These are phyloP conservation scores for Elgaria multicarinata DNA, from an alignment of 2,113 vertebrate species.

Conservation along the genomic window DNA sequence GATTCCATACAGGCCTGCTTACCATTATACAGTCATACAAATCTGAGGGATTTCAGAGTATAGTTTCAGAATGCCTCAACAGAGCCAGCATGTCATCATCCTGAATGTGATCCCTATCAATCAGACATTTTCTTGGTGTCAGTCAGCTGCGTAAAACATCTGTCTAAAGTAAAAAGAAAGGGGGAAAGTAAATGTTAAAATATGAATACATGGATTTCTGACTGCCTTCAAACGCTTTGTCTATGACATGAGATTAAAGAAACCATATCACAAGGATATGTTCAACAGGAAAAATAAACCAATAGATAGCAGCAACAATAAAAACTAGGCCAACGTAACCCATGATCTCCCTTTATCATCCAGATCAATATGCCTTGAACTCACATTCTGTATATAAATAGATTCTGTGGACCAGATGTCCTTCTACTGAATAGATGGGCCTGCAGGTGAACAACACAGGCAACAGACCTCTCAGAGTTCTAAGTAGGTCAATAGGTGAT, in stretches of 20 bases:
- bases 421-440: constrained; percentile 37
- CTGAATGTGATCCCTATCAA: constrained; percentile 2
- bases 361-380: constrained; percentile 66
- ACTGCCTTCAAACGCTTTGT: constrained; percentile 49
- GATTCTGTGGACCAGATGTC: constrained; percentile 56
- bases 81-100: background rate
- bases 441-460: constrained; percentile 49
- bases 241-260: constrained; percentile 39
- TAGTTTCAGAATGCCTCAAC: background rate
- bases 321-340: constrained; percentile 71
- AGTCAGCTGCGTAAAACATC: constrained; percentile 10
- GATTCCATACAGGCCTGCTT: accelerated
- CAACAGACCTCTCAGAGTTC: background rate
- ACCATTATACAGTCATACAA: background rate
- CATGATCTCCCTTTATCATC: constrained; percentile 60
- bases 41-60: background rate
- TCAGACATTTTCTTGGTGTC: background rate
- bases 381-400: constrained; percentile 63
- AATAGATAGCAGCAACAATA: background rate
- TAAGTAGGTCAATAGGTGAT: background rate
- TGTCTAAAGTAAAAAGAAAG: background rate
- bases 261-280: constrained; percentile 41
- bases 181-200: background rate
- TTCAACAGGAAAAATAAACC: constrained; percentile 29
- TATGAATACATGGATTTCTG: constrained; percentile 28